Conservation (phyloP, 2,113 vertebrate genomes). For the Ia io region DNA sequence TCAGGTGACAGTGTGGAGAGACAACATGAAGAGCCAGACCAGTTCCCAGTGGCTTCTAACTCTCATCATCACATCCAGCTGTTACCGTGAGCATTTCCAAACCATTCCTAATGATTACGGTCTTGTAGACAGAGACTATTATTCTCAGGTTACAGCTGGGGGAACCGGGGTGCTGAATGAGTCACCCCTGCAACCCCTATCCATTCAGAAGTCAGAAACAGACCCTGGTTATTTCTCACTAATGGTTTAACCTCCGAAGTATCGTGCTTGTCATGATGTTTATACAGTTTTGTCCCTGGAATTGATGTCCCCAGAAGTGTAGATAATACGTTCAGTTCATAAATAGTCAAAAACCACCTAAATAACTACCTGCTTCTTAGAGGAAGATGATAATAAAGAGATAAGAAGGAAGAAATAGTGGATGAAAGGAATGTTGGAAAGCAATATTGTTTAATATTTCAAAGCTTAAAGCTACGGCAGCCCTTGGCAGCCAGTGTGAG, state of each 20-base stretch:
- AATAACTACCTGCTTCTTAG: not conserved
- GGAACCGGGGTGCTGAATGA: not conserved
- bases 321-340: not conserved
- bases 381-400: constrained; percentile 7
- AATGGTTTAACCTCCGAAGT: not conserved
- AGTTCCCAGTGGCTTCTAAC: not conserved
- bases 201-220: not conserved
- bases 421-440: constrained; percentile 56
- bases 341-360: constrained; percentile 38
- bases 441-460: constrained; percentile 73
- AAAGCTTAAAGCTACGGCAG: constrained; percentile 72
- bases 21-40: not conserved
- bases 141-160: not conserved
- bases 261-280: not conserved
- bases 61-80: constrained; percentile 4
- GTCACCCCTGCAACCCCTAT: not conserved
- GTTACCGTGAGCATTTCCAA: constrained; percentile 23
- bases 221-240: not conserved
- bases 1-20: not conserved
- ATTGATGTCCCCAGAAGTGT: constrained; percentile 23
- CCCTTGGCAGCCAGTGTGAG: constrained; percentile 59
- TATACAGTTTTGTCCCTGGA: constrained; percentile 26
- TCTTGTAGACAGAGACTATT: constrained; percentile 12
- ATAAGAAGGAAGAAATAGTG: constrained; percentile 5
- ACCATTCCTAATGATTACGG: constrained; percentile 5